A percentile compares a stretch with the other conserved stretches of the same genome.
Evolutionary conservation across 1,140 invertebrate genomes (phyloP).

Genomic region (Hirudo medicinalis): DNA sequence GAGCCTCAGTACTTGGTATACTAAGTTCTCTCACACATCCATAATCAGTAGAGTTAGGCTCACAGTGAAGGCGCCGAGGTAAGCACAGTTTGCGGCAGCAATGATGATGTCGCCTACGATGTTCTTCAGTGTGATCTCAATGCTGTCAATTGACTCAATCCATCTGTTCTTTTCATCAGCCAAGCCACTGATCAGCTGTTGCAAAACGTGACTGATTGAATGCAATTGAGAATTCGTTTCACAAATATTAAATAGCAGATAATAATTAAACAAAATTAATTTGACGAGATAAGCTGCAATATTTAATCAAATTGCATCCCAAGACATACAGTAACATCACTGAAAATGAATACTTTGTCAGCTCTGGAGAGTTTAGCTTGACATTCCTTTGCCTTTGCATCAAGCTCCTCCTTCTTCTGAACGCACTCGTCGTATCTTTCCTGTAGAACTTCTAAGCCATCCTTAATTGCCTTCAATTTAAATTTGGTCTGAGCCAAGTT

Average conservation of each 20-base stretch:
- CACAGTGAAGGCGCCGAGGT: constrained; percentile 42
- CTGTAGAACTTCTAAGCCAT: constrained; percentile 42
- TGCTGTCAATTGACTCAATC: constrained; percentile 37
- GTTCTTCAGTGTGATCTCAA: constrained; percentile 37
- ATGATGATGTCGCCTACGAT: constrained; percentile 41
- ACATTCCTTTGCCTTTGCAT: constrained; percentile 39
- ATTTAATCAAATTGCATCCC: not conserved
- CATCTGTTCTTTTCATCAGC: constrained; percentile 42
- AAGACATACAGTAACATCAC: not conserved
- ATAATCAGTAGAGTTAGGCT: constrained; percentile 25
- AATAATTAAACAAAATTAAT: not conserved
- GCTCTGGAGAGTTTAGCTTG: constrained; percentile 38
- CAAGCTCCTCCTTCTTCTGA: constrained; percentile 40
- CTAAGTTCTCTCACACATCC: too few species aligned
- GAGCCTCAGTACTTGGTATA: too few species aligned
- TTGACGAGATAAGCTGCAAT: too few species aligned
- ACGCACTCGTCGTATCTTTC: constrained; percentile 42
- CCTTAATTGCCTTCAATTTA: constrained; percentile 37
- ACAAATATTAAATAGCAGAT: not conserved
- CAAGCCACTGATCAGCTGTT: constrained; percentile 39
- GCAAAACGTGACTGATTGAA: not conserved
- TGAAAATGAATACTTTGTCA: constrained; percentile 34
- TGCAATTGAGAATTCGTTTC: not conserved
- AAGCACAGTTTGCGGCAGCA: constrained; percentile 38
- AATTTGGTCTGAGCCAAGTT: constrained; percentile 37